Evolutionary conservation across 2,888 invertebrate genomes (phyloP), one percentile per base, ranked within the genome.

Genomic region (Calliphora vomitoria): DNA sequence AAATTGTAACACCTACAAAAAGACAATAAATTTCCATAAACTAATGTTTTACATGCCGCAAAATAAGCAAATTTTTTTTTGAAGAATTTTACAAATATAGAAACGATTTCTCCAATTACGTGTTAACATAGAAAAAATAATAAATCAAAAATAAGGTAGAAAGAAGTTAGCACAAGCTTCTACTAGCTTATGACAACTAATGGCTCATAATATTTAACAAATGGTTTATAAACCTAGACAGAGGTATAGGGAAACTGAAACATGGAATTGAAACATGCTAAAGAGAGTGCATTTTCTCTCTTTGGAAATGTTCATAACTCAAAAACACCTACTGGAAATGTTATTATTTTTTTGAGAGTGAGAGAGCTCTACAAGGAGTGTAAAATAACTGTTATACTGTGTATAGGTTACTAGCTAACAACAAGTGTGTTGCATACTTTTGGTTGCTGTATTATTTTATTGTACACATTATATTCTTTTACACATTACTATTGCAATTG

Each of bases 361-460:
- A 47, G 47, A 68, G 74, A 41, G 41, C 20, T 0, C 10, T 8
- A 38, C 13, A 18, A 20, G 15, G 18, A n/a, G 11, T 0, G 41
- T 58, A 11, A 11, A 38, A 6, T 64, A 69, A 64, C 69, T 87
- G 81, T 81, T 87, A 87, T 83, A 87, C 38, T 20, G 8, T 41
- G 13, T 11, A 44, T 13, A 20, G 15, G 55, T 55, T 71, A 71
- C 62, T 44, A 10, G 66, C 64, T 66, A 71, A 80, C 87, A 87
- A 87, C 87, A 87, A 84, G 87, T 87, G 87, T 80, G 68, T 83
- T 50, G n/a, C 55, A 83, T 35, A 72, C 58, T 50, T 84, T 76
- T 64, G 11, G 66, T 11, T 62, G 58, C 20, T 71, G 31, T 35
- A 25, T 13, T 15, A 8, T 60, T 62, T 58, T 38, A 35, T 18